Base-by-base conservation (phyloP, 2,888 invertebrate genomes). In the Hoplodrina blanda region DNA sequence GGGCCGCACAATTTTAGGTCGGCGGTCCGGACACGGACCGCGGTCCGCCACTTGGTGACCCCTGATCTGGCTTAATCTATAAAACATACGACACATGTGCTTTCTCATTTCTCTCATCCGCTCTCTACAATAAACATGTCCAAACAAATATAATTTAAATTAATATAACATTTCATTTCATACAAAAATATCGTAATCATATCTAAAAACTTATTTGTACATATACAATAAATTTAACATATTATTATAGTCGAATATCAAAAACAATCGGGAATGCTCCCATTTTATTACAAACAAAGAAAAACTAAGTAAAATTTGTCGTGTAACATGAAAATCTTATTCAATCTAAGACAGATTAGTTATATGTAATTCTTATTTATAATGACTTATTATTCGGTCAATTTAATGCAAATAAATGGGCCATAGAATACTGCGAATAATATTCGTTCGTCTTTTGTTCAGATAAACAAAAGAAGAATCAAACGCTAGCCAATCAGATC, bases 281-380 rank as follows among this genome's bases (percentile, higher is more conserved):
- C 71, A 50, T 56, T 17, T 49, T 55, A 46, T 19, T 63, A 55
- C n/a, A 25, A 72, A 25, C 25, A 25, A 25, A 25, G 55, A 78
- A 59, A 69, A 60, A 50, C 4, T 49, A 54, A 55, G 41, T 41
- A 44, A 59, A 20, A 57, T 69, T 66, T 71, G 73, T 73, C 66
- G 76, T 66, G 37, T 19, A 69, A 74, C 64, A 44, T 69, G 55
- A 67, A 76, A 63, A 71, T 74, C 70, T 79, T 80, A 83, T 71
- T 68, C 55, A 60, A 66, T 70, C 64, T 82, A 82, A 55, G 60
- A 82, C 81, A 74, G 69, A 62, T 79, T 76, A 71, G 65, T 33
- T 68, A 68, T 33, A 63, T 57, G 75, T 82, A 69, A 68, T 74
- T 66, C 66, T 79, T 79, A 76, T 73, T 75, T 57, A 69, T 69